Conservation (phyloP, 2,888 invertebrate species). For the Blastobasis adustella region DNA sequence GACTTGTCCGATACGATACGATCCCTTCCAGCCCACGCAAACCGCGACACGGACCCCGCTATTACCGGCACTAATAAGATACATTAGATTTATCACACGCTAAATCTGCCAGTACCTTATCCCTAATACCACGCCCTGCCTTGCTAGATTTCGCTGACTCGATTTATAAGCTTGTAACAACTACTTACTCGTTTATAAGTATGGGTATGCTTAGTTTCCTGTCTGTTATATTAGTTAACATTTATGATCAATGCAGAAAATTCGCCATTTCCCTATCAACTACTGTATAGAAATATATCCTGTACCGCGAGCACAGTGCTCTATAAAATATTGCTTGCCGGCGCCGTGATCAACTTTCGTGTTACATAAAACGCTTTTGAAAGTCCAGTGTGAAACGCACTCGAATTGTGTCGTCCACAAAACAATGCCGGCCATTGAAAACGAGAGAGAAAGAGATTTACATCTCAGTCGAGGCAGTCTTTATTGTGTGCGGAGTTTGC, state of each 20-base stretch:
- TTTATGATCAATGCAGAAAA: too few relatives aligned
- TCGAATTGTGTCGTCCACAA: slow-evolving; percentile 47
- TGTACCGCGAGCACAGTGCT: too few relatives aligned
- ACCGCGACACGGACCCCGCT: slow-evolving; percentile 27
- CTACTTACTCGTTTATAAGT: too few relatives aligned
- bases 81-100: slow-evolving; percentile 51
- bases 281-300: too few relatives aligned
- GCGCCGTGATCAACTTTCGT: slow-evolving; percentile 20
- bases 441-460: slow-evolving; percentile 52
- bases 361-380: slow-evolving; percentile 30
- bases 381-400: slow-evolving; percentile 38
- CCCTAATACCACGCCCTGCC: slow-evolving; percentile 23
- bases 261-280: too few relatives aligned
- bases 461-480: slow-evolving; percentile 44
- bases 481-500: slow-evolving; percentile 35
- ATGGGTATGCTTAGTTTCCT: too few relatives aligned
- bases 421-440: slow-evolving; percentile 50
- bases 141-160: too few relatives aligned
- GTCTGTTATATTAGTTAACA: too few relatives aligned
- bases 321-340: too few relatives aligned
- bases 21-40: slow-evolving; percentile 32
- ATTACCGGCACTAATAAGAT: slow-evolving; percentile 46
- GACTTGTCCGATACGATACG: slow-evolving; percentile 15
- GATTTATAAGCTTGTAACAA: neutral
- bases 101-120: slow-evolving; percentile 39